Base-by-base conservation (phyloP, 2,888 invertebrate genomes). In the Punctoribates punctum region DNA sequence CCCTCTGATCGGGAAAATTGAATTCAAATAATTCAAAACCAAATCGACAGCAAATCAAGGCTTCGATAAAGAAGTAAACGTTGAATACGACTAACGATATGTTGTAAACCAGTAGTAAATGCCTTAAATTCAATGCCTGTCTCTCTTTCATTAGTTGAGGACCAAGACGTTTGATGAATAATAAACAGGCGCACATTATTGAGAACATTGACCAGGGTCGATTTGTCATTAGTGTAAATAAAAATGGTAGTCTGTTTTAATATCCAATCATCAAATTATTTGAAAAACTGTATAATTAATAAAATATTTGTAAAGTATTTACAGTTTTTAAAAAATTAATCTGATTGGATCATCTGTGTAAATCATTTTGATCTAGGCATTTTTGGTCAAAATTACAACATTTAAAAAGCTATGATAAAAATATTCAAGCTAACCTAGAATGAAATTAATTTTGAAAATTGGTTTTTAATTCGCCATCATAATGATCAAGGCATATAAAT, bases 81-180 rank as follows among this genome's bases (percentile, higher is more conserved):
- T 60, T 60, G 60, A 20, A 60, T 25, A 60, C 8, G 13, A 60
- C 25, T 25, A 60, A 25, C 11, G 15, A 20, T 25, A 51, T 51
- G 20, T 73, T 73, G 73, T 73, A 73, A 25, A 29, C 9, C 1
- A 73, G n/a, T 25, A 73, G 48, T 6, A 15, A 20, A 25, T 23
- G 73, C 11, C 48, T 4, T 23, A 73, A n/a, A 11, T 9, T 9
- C 9, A 51, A 75, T n/a, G 70, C 20, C 9, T 20, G 23, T 1
- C 70, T 15, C n/a, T 72, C 29, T 57, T 75, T 75, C 75, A 75
- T 75, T 72, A 75, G 20, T 23, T 70, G 46, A 9, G 75, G 75
- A 25, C 75, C 75, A n/a, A 38, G n/a, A 11, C 29, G 29, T 29
- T 48, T 48, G 75, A 38, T 54, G 51, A 75, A 75, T 9, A 72